Percentiles rank a stretch among this genome's conserved stretches.
Conservation (phyloP, 2,888 invertebrate species). For the Rhagonycha lutea region DNA sequence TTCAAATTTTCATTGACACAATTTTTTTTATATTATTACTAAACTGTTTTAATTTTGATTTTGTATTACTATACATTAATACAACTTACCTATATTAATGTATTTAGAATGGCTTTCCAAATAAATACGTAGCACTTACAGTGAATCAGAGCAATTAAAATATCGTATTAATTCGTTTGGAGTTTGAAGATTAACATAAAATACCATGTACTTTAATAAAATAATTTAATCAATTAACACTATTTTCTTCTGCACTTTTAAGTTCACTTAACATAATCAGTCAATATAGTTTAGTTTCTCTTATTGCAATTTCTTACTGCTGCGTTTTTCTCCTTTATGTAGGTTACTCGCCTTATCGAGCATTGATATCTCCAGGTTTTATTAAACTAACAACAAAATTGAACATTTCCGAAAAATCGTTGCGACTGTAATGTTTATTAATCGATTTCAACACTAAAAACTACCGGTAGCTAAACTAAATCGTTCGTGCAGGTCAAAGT, state of each 20-base stretch:
- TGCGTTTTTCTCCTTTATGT: constrained; percentile 4
- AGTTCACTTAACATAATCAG: background rate
- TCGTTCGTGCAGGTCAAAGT: constrained; percentile 22
- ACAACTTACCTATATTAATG: background rate
- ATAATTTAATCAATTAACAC: background rate
- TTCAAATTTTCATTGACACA: background rate
- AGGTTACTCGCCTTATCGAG: constrained; percentile 16
- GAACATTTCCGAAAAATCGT: background rate
- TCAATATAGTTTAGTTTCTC: background rate
- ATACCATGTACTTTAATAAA: background rate
- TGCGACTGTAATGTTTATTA: background rate
- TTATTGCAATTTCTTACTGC: background rate
- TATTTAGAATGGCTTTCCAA: background rate
- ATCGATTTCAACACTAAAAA: background rate
- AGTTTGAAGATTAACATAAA: background rate
- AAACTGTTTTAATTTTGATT: no score
- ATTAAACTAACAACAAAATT: background rate
- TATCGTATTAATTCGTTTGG: background rate
- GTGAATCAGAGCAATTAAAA: constrained; percentile 4
- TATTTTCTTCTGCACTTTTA: background rate
- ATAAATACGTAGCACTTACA: background rate
- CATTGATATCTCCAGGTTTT: constrained; percentile 17
- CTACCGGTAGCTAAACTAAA: constrained; percentile 19
- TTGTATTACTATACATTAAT: background rate
- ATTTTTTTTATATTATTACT: background rate